Percentiles rank a stretch among this genome's conserved stretches.
Conservation (phyloP, 2,113 vertebrate species). For the Peromyscus maniculatus region DNA sequence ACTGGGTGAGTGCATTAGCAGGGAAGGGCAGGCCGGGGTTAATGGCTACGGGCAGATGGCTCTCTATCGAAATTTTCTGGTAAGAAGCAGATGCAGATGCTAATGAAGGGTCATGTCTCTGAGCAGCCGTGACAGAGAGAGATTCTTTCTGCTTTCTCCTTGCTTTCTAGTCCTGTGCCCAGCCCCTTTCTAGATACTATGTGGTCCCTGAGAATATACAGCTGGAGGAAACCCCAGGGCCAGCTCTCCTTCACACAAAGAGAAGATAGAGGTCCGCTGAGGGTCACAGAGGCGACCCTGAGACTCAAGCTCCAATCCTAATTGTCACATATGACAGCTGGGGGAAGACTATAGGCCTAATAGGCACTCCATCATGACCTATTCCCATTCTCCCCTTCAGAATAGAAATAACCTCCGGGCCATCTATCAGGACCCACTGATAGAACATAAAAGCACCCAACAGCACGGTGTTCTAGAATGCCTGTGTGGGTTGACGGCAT, state of each 20-base stretch:
- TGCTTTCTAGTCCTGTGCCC: background rate
- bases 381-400: background rate
- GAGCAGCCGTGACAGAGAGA: background rate
- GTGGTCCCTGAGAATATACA: background rate
- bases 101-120: background rate
- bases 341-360: no score
- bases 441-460: background rate
- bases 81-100: slow-evolving; percentile 10
- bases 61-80: background rate
- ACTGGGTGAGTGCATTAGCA: slow-evolving; percentile 19
- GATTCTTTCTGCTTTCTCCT: background rate
- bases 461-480: background rate
- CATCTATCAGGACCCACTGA: background rate
- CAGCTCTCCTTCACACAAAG: background rate
- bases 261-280: background rate
- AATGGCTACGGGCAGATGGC: slow-evolving; percentile 35
- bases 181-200: background rate
- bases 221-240: background rate
- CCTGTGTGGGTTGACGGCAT: background rate
- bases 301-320: fast-evolving
- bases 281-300: background rate
- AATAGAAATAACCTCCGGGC: background rate
- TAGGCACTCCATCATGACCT: background rate
- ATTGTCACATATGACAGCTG: background rate
- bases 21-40: background rate